Percentiles rank a stretch among this genome's conserved stretches.
Conservation (phyloP, 2,888 invertebrate genomes). For the Meteorus colon region DNA sequence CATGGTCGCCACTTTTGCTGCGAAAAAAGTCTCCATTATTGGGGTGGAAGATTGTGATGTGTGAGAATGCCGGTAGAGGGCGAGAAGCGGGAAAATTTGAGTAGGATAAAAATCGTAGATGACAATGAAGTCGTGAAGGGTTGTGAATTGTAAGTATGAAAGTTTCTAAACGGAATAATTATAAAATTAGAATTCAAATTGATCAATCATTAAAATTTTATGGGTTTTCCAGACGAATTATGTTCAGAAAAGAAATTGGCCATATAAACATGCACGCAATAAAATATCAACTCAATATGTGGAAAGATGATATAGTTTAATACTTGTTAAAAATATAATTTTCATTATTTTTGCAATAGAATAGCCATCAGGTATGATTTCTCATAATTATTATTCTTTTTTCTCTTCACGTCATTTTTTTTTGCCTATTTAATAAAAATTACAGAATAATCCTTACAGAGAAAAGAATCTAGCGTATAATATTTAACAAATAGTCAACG, state of each 20-base stretch:
- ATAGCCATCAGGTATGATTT: conserved; percentile 43
- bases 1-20: conserved; percentile 42
- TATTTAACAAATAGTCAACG: conserved; percentile 8
- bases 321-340: conserved; percentile 70
- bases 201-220: no score
- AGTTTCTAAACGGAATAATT: no score
- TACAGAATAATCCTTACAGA: conserved; percentile 1
- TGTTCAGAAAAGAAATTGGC: no score
- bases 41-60: background rate
- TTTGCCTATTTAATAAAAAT: conserved; percentile 17
- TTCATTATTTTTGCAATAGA: conserved; percentile 59
- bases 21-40: background rate
- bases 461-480: conserved; percentile 12
- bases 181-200: no score
- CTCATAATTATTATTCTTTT: conserved; percentile 38
- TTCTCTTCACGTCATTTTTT: conserved; percentile 9
- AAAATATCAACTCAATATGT: conserved; percentile 17
- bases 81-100: no score
- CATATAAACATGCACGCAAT: background rate
- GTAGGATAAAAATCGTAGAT: no score
- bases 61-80: no score
- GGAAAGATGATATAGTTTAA: conserved; percentile 66
- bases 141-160: no score
- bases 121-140: no score
- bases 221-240: no score